Base-by-base conservation (phyloP, 2,888 invertebrate species). In the Mycalesis mineus region DNA sequence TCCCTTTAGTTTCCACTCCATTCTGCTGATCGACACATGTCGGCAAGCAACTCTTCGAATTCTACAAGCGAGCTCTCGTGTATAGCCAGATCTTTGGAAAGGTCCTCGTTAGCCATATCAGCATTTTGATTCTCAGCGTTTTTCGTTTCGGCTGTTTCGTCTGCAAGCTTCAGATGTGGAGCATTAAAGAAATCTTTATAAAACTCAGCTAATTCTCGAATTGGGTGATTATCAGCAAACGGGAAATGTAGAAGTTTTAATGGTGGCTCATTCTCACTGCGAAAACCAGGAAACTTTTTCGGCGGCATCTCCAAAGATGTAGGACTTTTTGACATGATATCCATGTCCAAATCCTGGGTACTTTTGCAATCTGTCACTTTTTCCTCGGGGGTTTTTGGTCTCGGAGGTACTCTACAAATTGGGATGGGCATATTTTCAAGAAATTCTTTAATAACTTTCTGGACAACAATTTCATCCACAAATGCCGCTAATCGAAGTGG, bases 111-210 rank as follows among this genome's bases (percentile, higher is more conserved):
- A 1, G 92, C 91, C 40, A 75, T 53, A 52, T 81, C 82, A 4
- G 75, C 61, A 17, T 81, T 80, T 0, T 73, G 68, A 50, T 72
- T 75, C 48, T 72, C 1, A 66, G 60, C 37, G 64, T 68, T 2
- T 68, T 71, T 57, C 31, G 52, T 15, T 61, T 68, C 37, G 71
- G 45, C 36, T 9, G 57, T 49, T 13, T 82, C 78, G 3, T 83
- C 83, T 0, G 77, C 77, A 7, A 88, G 64, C 49, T 87, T 87
- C 59, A 88, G 72, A 68, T 86, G 80, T 2, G 89, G 89, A 2
- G 96, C 95, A 65, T 92, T 92, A 77, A 95, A 95, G 79, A 95
- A 95, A 65, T 96, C 95, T 47, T 94, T 92, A 78, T 95, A 96
- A 81, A 96, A 96, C 68, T 93, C 92, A 0, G 95, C 94, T 63